Evolutionary conservation across 37 sponge, comb jelly and placozoan species (phyloP).

Genomic region (Diacarnus erythraeanus): DNA sequence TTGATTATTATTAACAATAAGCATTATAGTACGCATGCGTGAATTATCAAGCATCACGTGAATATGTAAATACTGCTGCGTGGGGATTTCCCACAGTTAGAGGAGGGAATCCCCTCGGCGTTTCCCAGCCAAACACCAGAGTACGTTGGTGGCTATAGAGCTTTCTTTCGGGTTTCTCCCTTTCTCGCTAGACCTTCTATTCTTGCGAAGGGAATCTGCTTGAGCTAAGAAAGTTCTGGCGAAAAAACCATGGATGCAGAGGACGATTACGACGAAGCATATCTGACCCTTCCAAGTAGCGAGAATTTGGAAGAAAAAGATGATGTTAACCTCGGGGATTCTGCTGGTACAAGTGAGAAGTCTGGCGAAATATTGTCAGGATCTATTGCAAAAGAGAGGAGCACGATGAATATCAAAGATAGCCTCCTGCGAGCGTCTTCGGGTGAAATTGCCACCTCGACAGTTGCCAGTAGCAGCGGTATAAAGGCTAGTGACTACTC

Average conservation of each 20-base stretch:
- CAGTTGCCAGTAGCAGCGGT: neutral
- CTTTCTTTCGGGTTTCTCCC: constrained; percentile 5
- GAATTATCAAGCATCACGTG: neutral
- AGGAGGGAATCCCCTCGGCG: constrained; percentile 12
- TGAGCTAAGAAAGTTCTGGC: neutral
- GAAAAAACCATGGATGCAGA: neutral
- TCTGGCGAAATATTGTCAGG: neutral
- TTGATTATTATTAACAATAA: neutral
- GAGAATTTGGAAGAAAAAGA: neutral
- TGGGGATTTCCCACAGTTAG: neutral
- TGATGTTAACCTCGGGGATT: no score
- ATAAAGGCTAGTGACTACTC: neutral
- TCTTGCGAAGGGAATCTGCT: neutral
- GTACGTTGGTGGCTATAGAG: neutral
- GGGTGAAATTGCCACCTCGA: neutral
- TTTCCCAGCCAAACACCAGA: neutral
- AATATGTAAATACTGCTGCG: neutral
- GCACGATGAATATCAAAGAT: neutral
- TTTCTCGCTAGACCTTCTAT: neutral
- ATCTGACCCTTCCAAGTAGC: neutral
- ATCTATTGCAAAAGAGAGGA: neutral
- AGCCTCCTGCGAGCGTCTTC: neutral
- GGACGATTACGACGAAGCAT: neutral
- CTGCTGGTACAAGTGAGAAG: neutral
- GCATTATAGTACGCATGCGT: neutral